phyloP scores from a whole-genome alignment of 2,797 vertebrate genomes.

The Phaenicophaeus curvirostris region DNA sequence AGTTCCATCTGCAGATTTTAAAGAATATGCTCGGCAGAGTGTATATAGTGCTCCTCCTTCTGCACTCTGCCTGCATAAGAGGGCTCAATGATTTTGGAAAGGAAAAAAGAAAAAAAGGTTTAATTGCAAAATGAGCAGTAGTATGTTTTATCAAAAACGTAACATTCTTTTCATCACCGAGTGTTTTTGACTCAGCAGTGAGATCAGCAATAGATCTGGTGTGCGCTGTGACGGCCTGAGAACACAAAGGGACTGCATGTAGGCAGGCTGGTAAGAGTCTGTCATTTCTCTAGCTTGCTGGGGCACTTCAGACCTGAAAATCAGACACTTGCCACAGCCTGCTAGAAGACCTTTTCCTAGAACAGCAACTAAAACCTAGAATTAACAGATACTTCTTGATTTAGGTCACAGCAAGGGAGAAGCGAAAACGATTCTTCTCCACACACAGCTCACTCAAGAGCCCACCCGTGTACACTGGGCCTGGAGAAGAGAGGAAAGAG shows the following conservation, averaged over 20 bases:
- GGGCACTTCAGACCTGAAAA: background rate
- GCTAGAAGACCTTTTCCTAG: background rate
- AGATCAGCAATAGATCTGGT: background rate
- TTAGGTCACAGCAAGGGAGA: background rate
- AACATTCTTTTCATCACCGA: background rate
- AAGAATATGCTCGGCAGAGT: background rate
- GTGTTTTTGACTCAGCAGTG: background rate
- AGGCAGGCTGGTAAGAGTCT: background rate
- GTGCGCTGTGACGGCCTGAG: background rate
- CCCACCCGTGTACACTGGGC: accelerated
- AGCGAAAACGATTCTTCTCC: background rate
- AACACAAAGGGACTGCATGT: background rate
- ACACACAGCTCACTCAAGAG: background rate
- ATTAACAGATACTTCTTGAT: background rate
- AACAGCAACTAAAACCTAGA: background rate
- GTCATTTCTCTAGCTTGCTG: background rate
- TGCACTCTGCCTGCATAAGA: background rate
- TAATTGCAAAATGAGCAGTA: background rate
- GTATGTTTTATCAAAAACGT: background rate
- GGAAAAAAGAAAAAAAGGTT: background rate
- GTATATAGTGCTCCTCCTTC: background rate
- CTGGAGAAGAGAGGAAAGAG: background rate
- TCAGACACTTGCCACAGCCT: background rate
- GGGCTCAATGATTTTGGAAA: accelerated
- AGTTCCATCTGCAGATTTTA: background rate